Base-by-base conservation (phyloP, 2,113 vertebrate genomes). In the Phaetusa simplex region DNA sequence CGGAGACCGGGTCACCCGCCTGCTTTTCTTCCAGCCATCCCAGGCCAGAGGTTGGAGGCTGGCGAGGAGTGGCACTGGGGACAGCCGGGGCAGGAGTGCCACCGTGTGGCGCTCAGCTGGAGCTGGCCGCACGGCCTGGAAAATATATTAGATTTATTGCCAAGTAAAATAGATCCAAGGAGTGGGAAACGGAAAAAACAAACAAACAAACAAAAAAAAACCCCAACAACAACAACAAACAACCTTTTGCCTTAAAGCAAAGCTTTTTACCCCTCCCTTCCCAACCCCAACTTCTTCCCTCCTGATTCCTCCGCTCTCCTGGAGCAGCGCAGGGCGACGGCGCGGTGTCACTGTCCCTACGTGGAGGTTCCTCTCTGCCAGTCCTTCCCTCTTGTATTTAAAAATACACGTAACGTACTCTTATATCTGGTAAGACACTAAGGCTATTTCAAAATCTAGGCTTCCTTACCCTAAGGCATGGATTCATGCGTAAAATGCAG, bases 101-200 rank as follows among this genome's bases (percentile, higher is more conserved):
- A 96, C 96, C 98, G 26, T 90, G 98, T 90, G 98, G 98, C 77
- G 38, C 38, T 53, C 24, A 14, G 66, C 43, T 32, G 50, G 81
- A 80, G 58, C 43, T 32, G 40, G 66, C 65, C 1, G 30, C 81
- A 1, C 22, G 8, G 53, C 1, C 13, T 61, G 2, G 22, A 23
- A 12, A 64, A 27, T 1, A 2, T n/a, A 8, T 29, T 23, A 3
- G 0, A 12, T 72, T 49, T 78, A 2, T 40, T 21, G 59, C 23
- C 34, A 1, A 2, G 32, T 47, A 7, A n/a, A 36, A 40, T 10
- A 32, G 49, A 43, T n/a, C 19, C 0, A 6, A 21, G 38, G 27
- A 32, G 40, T 1, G 19, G 40, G 43, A 56, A 79, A 21, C 4
- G 42, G 14, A 1, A 20, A 32, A 11, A 12, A 3, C 0, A 19